phyloP scores from a whole-genome alignment of 2,113 vertebrate genomes.

The Sinosuthora webbiana region DNA sequence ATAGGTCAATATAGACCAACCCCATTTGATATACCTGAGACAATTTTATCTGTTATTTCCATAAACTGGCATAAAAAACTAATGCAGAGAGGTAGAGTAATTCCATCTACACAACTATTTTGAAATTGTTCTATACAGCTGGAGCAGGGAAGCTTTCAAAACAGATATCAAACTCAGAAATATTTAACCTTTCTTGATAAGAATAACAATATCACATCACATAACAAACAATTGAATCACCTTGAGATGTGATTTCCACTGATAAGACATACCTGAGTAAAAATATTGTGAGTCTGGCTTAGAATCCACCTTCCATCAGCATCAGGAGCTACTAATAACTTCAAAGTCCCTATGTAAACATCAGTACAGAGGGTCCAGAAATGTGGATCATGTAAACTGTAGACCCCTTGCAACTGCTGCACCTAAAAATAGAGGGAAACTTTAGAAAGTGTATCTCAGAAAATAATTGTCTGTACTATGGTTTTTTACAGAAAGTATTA shows the following conservation, averaged over 20 bases:
- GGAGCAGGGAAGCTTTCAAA: background rate
- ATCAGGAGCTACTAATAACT: constrained; percentile 91
- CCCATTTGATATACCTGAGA: background rate
- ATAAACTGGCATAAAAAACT: background rate
- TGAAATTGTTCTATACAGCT: background rate
- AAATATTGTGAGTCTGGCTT: constrained; percentile 97
- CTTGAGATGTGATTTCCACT: background rate
- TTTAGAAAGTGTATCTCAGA: background rate
- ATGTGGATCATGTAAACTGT: constrained; percentile 94
- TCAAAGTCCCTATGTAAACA: constrained; percentile 92
- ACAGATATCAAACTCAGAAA: background rate
- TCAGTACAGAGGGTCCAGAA: constrained; percentile 98
- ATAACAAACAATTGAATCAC: background rate
- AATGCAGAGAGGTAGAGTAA: background rate
- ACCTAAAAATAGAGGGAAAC: constrained; percentile 79
- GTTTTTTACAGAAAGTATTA: background rate
- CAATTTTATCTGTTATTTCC: background rate
- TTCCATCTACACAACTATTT: background rate
- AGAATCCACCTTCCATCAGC: constrained; percentile 94
- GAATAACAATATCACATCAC: background rate
- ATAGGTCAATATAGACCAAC: background rate
- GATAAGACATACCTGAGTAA: constrained; percentile 88
- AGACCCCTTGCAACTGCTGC: constrained; percentile 95
- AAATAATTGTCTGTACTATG: background rate
- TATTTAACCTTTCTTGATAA: background rate